phyloP scores from a whole-genome alignment of 2,797 vertebrate genomes.

The Anisognathus igniventris region DNA sequence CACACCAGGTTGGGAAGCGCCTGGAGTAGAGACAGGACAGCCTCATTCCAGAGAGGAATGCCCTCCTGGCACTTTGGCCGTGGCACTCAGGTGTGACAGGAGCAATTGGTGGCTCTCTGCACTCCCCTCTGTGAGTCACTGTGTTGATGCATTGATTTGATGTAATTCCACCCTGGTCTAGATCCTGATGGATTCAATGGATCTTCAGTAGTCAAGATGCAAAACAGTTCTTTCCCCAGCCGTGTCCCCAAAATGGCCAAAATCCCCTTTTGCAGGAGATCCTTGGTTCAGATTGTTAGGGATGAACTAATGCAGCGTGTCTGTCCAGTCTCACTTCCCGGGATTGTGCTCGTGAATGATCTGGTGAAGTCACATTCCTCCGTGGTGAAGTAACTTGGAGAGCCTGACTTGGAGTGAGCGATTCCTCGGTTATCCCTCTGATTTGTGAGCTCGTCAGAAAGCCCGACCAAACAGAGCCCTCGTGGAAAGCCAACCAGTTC shows the following conservation, averaged over 20 bases:
- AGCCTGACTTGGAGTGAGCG: neutral
- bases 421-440: neutral
- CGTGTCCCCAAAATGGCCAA: neutral
- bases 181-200: neutral
- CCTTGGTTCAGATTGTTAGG: neutral
- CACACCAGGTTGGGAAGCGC: neutral
- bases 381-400: neutral
- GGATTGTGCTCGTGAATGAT: neutral
- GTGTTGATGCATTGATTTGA: fast-evolving
- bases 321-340: neutral
- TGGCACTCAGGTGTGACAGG: neutral
- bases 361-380: neutral
- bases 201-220: neutral
- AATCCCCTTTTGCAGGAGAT: neutral
- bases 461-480: neutral
- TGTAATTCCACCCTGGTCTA: neutral
- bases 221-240: neutral
- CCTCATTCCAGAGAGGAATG: neutral
- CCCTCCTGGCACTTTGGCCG: neutral
- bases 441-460: neutral
- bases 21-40: neutral
- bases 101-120: neutral
- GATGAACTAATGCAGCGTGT: neutral
- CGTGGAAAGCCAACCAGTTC: neutral
- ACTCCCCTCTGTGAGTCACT: neutral